Evolutionary conservation across 2,113 vertebrate species (phyloP), one percentile per base, ranked within the genome.

Genomic region (Crotophaga sulcirostris): DNA sequence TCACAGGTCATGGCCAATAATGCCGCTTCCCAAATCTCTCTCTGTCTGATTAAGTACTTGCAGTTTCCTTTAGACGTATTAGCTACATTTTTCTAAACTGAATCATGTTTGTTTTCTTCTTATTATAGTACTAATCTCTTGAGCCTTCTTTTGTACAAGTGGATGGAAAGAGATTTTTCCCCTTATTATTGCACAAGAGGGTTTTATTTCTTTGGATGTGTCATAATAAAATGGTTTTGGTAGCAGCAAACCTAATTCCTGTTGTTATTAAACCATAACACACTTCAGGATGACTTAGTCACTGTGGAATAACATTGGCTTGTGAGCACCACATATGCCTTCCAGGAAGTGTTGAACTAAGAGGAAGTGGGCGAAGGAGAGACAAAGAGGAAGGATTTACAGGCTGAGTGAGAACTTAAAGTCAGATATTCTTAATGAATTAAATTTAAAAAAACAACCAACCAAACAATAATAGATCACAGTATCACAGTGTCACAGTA

Each of bases 51-150:
- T 36, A 77, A 93, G 86, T 62, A 68, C 38, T 95, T 70, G 80
- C 68, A 90, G 45, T 93, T 97, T 97, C 66, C 93, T 87, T 91
- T 87, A 92, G 64, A 93, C 58, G 24, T 56, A 84, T 75, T 93
- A 95, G 54, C 84, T 76, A 90, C 94, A 95, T 96, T 97, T 94
- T 95, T 96, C 93, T 95, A 60, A 68, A 64, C 69, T 94, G 94
- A 96, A 84, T 97, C 91, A 95, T 91, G 52, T 91, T 96, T 96
- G 81, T 95, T 96, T 95, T 95, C 87, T 91, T 94, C 89, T 89
- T 95, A 75, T 95, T 92, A 95, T 78, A 69, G 87, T 40, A 64
- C 74, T 47, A 73, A 84, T 95, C 94, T 97, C 95, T 84, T 40
- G 81, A 87, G 93, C 66, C 66, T 94, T 89, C 91, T 84, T 95